These are phyloP conservation scores for Haliclona indistincta DNA, from an alignment of 37 sponge, comb jelly and placozoan genomes.

Conservation along the genomic window DNA sequence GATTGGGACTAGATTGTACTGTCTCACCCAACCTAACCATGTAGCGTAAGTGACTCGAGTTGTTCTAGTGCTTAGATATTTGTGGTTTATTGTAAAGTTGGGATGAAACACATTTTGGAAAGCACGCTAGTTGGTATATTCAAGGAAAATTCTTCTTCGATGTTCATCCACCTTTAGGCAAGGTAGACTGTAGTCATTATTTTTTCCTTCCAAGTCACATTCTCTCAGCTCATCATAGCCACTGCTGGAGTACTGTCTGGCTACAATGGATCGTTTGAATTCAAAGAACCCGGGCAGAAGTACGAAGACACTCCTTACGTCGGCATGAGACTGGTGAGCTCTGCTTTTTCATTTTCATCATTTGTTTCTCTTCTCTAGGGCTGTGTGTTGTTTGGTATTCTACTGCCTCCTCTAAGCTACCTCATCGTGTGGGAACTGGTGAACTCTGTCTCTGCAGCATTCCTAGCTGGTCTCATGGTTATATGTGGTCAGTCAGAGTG, in stretches of 20 bases:
- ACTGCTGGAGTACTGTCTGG: conserved; percentile 83
- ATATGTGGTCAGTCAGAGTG: conserved; percentile 72
- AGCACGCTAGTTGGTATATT: conserved; percentile 96
- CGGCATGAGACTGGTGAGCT: conserved; percentile 87
- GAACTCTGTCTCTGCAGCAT: conserved; percentile 70
- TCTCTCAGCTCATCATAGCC: conserved; percentile 82
- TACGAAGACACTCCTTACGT: conserved; percentile 79
- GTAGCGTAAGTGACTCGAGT: conserved; percentile 72
- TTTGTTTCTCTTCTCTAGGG: conserved; percentile 28
- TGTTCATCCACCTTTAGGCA: conserved; percentile 98
- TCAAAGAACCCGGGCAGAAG: conserved; percentile 89
- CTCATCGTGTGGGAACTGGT: conserved; percentile 86
- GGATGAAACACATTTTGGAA: conserved; percentile 99
- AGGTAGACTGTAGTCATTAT: conserved; percentile 39
- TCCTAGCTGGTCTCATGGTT: conserved; percentile 54
- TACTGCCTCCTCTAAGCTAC: conserved; percentile 76
- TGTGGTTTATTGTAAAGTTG: conserved; percentile 50
- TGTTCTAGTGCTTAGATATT: neutral
- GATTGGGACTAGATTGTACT: conserved; percentile 72
- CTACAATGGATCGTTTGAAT: conserved; percentile 94
- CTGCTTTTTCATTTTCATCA: neutral
- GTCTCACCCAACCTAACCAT: conserved; percentile 71
- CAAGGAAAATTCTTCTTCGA: conserved; percentile 95
- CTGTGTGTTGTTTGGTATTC: conserved; percentile 84
- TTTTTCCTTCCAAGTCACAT: neutral